Conservation (phyloP, 2,888 invertebrate species). For the Pheosia tremula region DNA sequence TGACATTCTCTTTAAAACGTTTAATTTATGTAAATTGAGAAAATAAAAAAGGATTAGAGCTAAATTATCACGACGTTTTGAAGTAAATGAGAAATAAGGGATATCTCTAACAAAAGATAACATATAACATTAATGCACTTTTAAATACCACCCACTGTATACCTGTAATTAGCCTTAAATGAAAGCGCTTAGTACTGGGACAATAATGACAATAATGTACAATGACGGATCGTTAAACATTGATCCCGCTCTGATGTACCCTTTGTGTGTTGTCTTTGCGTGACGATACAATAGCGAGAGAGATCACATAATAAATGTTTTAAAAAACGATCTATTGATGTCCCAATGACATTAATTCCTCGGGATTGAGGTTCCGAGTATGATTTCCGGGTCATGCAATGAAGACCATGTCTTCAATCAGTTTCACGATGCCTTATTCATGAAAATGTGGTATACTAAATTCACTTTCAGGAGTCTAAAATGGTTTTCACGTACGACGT, state of each 20-base stretch:
- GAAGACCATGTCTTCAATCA: background rate
- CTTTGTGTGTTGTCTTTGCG: conserved; percentile 10
- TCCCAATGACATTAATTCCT: conserved; percentile 13
- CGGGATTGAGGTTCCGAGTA: conserved; percentile 5
- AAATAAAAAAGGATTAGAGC: too few species aligned
- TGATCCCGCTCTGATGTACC: conserved; percentile 12
- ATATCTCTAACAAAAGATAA: too few species aligned
- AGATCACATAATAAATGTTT: conserved; percentile 6
- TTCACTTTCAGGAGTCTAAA: too few species aligned
- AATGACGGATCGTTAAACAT: conserved; percentile 14
- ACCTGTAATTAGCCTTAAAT: conserved; percentile 16
- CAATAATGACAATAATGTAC: conserved; percentile 15
- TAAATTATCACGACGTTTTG: too few species aligned
- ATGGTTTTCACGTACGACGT: too few species aligned
- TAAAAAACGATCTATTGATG: conserved; percentile 4
- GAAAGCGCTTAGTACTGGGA: conserved; percentile 11
- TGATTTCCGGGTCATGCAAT: conserved; percentile 8
- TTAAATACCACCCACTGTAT: conserved; percentile 16
- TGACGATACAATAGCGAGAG: conserved; percentile 13
- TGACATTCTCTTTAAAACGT: too few species aligned
- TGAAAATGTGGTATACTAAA: too few species aligned
- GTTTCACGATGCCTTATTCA: too few species aligned
- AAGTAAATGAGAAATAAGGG: too few species aligned
- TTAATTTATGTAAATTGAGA: too few species aligned
- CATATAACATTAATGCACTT: background rate